Base-by-base conservation (phyloP, 2,797 vertebrate species). In the Enoplosus armatus region DNA sequence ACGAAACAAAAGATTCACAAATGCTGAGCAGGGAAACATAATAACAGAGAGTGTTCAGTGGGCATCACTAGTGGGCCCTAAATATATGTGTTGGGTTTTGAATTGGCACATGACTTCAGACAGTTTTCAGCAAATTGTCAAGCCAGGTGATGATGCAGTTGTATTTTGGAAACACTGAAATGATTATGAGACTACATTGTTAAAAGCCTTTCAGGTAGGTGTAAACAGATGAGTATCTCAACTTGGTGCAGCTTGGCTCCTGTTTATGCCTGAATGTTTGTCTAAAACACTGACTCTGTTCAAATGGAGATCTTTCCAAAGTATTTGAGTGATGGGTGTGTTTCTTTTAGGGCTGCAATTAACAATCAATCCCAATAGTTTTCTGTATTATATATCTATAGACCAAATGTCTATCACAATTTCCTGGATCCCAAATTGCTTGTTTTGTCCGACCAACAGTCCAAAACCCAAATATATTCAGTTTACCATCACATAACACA, bases 91-190 rank as follows among this genome's bases (percentile, higher is more conserved):
- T 72, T 61, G 48, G 14, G 27, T 72, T 85, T 71, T 15, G 10
- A 86, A 61, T 77, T 83, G 47, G 18, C 43, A 75, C 0, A 73
- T 29, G 26, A 73, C 72, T 54, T 72, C 16, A 75, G 58, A 72
- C 27, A 45, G 26, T 60, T 77, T 72, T 75, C 15, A 83, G 58
- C 24, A 77, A 55, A 56, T 55, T 1, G 5, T 48, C 45, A 27
- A 73, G 35, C 39, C 41, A 64, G 33, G 8, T 72, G 51, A 74
- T 43, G 31, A 72, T 60, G 1, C 12, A 70, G 14, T 74, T 56
- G 16, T 68, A 67, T 51, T 80, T 80, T 69, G 63, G 33, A 68
- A 86, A 84, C 65, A 55, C 2, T 33, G 29, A 77, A 56, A 71
- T 65, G 12, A 35, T 67, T 33, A 53, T 39, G 6, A 74, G 47